phyloP scores from a whole-genome alignment of 2,797 vertebrate genomes.

The Parotocinclus haroldoi region DNA sequence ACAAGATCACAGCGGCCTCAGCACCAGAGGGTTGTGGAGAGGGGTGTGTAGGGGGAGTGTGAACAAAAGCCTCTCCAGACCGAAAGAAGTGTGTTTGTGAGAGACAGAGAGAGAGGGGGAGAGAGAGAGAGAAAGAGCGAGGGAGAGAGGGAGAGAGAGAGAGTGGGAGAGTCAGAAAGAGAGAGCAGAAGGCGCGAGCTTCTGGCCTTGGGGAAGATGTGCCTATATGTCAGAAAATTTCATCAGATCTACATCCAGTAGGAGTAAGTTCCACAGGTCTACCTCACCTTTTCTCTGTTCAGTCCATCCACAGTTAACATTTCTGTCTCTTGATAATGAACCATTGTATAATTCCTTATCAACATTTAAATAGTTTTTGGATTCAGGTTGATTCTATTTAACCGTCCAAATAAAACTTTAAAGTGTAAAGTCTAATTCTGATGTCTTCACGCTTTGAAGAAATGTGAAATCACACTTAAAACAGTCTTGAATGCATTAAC shows the following conservation, averaged over 20 bases:
- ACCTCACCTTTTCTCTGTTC: background rate
- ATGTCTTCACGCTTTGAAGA: too few relatives aligned
- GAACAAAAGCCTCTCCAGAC: slow-evolving; percentile 40
- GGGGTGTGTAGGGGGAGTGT: slow-evolving; percentile 2
- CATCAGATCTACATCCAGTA: slow-evolving; percentile 43
- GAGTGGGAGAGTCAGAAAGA: slow-evolving; percentile 2
- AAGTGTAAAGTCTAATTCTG: too few relatives aligned
- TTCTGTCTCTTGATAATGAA: too few relatives aligned
- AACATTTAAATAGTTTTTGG: too few relatives aligned
- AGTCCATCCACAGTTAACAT: too few relatives aligned
- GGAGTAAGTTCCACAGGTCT: slow-evolving; percentile 39
- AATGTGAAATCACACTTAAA: too few relatives aligned
- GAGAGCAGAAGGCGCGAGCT: background rate
- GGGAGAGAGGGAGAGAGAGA: slow-evolving; percentile 1
- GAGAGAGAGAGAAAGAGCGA: slow-evolving; percentile 9
- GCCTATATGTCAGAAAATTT: slow-evolving; percentile 39
- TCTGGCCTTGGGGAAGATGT: slow-evolving; percentile 13
- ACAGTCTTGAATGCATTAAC: too few relatives aligned
- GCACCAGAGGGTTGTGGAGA: background rate
- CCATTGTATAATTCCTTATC: too few relatives aligned
- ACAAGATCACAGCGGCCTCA: background rate
- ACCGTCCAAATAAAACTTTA: too few relatives aligned
- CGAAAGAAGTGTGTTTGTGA: background rate
- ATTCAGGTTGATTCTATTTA: too few relatives aligned
- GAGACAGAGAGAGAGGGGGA: slow-evolving; percentile 9